phyloP scores from a whole-genome alignment of 2,888 invertebrate species.

The Pocota personata region DNA sequence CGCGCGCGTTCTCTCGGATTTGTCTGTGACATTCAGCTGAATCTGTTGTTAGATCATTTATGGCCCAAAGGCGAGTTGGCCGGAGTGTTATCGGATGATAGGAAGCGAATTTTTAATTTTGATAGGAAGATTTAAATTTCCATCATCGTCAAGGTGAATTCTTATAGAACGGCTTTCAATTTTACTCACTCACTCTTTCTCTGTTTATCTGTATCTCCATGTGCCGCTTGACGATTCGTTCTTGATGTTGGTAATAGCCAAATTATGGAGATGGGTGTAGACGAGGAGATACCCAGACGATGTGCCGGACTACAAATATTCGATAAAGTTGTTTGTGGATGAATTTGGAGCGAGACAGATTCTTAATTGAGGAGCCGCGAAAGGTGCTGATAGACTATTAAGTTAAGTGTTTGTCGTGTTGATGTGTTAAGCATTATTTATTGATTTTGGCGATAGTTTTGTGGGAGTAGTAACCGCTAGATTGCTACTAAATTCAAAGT shows the following conservation, averaged over 20 bases:
- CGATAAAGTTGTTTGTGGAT: neutral
- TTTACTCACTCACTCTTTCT: slow-evolving; percentile 10
- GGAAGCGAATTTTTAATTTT: slow-evolving; percentile 44
- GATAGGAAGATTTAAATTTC: slow-evolving; percentile 31
- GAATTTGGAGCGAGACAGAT: neutral
- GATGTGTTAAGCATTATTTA: neutral
- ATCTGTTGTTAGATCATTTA: slow-evolving; percentile 5
- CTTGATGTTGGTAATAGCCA: neutral
- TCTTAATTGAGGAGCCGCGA: neutral
- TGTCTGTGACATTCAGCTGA: slow-evolving; percentile 11
- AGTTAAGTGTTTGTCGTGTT: neutral
- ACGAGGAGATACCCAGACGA: neutral
- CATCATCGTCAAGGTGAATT: slow-evolving; percentile 55
- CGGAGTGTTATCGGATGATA: slow-evolving; percentile 12
- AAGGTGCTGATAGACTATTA: neutral
- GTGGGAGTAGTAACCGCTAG: neutral
- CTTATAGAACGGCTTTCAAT: slow-evolving; percentile 58
- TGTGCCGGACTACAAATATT: neutral
- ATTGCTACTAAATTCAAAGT: neutral
- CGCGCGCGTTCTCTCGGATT: neutral
- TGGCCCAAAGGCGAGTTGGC: neutral
- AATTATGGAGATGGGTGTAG: neutral
- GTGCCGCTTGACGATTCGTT: slow-evolving; percentile 17
- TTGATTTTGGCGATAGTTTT: neutral
- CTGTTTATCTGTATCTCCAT: neutral